Percentiles rank a stretch among this genome's conserved stretches.
Conservation (phyloP, 2,113 vertebrate species). For the Pelobates fuscus region DNA sequence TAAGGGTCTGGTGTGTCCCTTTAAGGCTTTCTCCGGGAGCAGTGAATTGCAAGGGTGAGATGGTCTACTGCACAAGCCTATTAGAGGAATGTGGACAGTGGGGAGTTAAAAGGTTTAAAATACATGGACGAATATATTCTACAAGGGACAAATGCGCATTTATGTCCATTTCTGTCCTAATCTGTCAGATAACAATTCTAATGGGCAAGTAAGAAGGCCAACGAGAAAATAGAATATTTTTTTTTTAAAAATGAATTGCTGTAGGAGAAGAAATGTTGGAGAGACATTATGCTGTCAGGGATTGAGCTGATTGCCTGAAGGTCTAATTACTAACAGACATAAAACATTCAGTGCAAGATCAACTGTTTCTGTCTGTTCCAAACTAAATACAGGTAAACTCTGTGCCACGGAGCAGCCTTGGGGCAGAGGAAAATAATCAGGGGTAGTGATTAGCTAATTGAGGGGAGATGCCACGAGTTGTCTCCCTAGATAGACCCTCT, state of each 20-base stretch:
- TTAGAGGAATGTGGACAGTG: too few relatives aligned
- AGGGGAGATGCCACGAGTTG: conserved; percentile 30
- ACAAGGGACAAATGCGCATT: too few relatives aligned
- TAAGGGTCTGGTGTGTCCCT: too few relatives aligned
- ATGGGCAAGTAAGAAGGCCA: too few relatives aligned
- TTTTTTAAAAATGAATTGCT: conserved; percentile 1
- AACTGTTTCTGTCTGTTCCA: conserved; percentile 19
- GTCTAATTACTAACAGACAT: conserved; percentile 30
- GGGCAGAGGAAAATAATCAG: conserved; percentile 25
- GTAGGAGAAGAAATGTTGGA: conserved; percentile 17
- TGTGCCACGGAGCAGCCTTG: conserved; percentile 2
- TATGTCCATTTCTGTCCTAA: too few relatives aligned
- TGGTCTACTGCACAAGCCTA: too few relatives aligned
- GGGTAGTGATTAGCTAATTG: conserved; percentile 5
- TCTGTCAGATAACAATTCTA: too few relatives aligned
- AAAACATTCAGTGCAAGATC: conserved; percentile 13
- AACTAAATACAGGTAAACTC: conserved; percentile 32
- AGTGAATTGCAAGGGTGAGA: too few relatives aligned
- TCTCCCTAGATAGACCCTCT: neutral
- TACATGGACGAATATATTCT: too few relatives aligned
- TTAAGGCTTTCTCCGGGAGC: too few relatives aligned
- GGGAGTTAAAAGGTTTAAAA: too few relatives aligned
- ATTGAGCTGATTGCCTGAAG: conserved; percentile 23
- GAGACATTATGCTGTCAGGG: conserved; percentile 25
- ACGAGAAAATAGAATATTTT: neutral